Evolutionary conservation across 2,888 invertebrate species (phyloP).

Genomic region (Eledona agricola): DNA sequence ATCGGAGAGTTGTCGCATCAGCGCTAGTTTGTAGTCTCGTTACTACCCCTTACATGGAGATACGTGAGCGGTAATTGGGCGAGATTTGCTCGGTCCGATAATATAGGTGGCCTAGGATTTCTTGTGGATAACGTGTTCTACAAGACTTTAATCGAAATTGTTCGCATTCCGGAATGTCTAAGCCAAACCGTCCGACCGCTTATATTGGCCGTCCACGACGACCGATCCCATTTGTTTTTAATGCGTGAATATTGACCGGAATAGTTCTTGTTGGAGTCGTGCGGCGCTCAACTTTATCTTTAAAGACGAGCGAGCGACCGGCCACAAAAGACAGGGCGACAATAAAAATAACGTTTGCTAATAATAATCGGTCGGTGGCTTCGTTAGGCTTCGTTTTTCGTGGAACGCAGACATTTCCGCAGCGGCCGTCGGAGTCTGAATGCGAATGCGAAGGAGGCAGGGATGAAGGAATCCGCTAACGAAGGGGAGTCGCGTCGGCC

Average conservation of each 20-base stretch:
- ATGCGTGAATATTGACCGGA: conserved; percentile 33
- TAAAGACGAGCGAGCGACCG: conserved; percentile 2
- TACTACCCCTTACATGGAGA: conserved; percentile 37
- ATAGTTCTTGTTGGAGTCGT: no score
- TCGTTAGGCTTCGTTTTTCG: conserved; percentile 38
- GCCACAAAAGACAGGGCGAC: neutral
- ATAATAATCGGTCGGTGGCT: conserved; percentile 26
- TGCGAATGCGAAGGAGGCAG: conserved; percentile 40
- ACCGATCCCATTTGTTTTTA: conserved; percentile 35
- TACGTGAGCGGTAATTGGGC: conserved; percentile 43
- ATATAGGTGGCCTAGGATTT: conserved; percentile 49
- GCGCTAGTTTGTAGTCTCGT: conserved; percentile 35
- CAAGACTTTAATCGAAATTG: conserved; percentile 60
- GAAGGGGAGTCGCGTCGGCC: conserved; percentile 31
- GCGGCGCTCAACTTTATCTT: conserved; percentile 19
- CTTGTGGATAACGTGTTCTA: conserved; percentile 54
- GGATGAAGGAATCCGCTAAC: conserved; percentile 41
- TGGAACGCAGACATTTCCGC: conserved; percentile 39
- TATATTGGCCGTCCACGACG: conserved; percentile 48
- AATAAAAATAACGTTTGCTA: conserved; percentile 33
- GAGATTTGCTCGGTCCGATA: conserved; percentile 46
- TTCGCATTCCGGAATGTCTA: conserved; percentile 57
- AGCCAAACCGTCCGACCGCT: conserved; percentile 54
- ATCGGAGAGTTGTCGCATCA: conserved; percentile 42
- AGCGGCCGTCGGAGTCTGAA: conserved; percentile 38